These are phyloP conservation scores for Astropecten irregularis DNA, from an alignment of 53 echinoderm and acorn worm species.

Conservation along the genomic window DNA sequence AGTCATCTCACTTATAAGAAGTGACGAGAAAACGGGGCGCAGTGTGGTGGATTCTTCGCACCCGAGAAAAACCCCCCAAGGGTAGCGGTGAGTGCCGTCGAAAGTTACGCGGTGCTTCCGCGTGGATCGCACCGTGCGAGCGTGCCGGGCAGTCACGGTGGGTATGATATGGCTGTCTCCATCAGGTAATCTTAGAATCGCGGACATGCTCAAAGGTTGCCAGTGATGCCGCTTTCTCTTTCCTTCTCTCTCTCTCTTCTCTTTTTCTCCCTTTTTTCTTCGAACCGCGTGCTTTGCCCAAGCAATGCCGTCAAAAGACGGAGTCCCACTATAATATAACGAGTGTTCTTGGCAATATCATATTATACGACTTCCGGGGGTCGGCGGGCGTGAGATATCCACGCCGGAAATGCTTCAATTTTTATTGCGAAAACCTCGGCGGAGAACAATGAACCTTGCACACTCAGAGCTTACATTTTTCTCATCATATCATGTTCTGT, in stretches of 20 bases:
- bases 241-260: neutral
- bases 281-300: neutral
- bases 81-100: slow-evolving; percentile 52
- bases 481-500: slow-evolving; percentile 27
- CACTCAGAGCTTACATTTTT: neutral
- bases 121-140: slow-evolving; percentile 45
- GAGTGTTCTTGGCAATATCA: slow-evolving; percentile 51
- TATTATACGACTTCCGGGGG: slow-evolving; percentile 53
- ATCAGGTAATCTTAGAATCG: slow-evolving; percentile 44
- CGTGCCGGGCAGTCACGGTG: slow-evolving; percentile 30
- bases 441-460: slow-evolving; percentile 33
- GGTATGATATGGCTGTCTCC: slow-evolving; percentile 30
- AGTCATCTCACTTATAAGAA: slow-evolving; percentile 54
- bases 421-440: slow-evolving; percentile 49
- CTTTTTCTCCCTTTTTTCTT: too few relatives aligned
- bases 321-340: slow-evolving; percentile 41
- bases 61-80: slow-evolving; percentile 20
- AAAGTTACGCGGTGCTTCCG: slow-evolving; percentile 46
- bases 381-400: slow-evolving; percentile 31
- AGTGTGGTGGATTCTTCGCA: slow-evolving; percentile 34
- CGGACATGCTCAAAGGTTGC: slow-evolving; percentile 53
- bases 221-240: slow-evolving; percentile 33
- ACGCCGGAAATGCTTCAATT: slow-evolving; percentile 55
- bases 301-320: slow-evolving; percentile 18
- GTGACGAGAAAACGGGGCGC: slow-evolving; percentile 42